These are phyloP conservation scores for Plectrocnemia conspersa DNA, from an alignment of 1,140 invertebrate genomes.

Conservation along the genomic window DNA sequence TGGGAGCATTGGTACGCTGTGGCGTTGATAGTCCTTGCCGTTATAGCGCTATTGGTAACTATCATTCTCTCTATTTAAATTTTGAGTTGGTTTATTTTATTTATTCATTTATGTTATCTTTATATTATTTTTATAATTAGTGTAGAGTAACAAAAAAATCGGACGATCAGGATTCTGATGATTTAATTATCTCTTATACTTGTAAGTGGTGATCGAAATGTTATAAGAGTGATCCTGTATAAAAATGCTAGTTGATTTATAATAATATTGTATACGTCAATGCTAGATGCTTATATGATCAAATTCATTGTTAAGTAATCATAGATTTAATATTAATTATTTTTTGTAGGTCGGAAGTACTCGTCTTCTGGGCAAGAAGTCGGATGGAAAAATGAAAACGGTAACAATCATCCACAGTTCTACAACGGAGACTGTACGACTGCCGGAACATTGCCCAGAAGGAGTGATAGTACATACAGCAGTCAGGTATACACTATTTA, in stretches of 20 bases:
- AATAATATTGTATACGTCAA: not conserved
- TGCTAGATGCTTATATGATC: not conserved
- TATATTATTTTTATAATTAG: conserved; percentile 15
- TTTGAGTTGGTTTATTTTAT: conserved; percentile 7
- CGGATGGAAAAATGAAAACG: conserved; percentile 72
- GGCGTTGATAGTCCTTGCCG: conserved; percentile 65
- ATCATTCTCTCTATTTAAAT: conserved; percentile 6
- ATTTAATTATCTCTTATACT: conserved; percentile 28
- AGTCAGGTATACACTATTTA: conserved; percentile 45
- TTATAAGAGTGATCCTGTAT: not conserved
- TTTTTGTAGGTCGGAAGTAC: conserved; percentile 66
- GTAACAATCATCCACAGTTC: conserved; percentile 82
- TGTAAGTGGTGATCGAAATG: conserved; percentile 20
- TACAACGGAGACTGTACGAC: conserved; percentile 74
- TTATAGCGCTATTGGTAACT: conserved; percentile 74
- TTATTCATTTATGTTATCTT: conserved; percentile 12
- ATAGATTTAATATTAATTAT: not conserved
- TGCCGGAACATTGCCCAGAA: conserved; percentile 67
- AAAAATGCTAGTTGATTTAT: not conserved
- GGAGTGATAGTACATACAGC: conserved; percentile 68
- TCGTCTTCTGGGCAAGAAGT: conserved; percentile 69
- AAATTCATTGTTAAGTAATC: not conserved
- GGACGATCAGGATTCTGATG: conserved; percentile 23
- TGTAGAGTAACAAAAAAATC: conserved; percentile 19
- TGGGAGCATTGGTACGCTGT: conserved; percentile 40